Evolutionary conservation across 1,140 invertebrate species (phyloP), one percentile per base, ranked within the genome.

Genomic region (Pollicipes pollicipes): DNA sequence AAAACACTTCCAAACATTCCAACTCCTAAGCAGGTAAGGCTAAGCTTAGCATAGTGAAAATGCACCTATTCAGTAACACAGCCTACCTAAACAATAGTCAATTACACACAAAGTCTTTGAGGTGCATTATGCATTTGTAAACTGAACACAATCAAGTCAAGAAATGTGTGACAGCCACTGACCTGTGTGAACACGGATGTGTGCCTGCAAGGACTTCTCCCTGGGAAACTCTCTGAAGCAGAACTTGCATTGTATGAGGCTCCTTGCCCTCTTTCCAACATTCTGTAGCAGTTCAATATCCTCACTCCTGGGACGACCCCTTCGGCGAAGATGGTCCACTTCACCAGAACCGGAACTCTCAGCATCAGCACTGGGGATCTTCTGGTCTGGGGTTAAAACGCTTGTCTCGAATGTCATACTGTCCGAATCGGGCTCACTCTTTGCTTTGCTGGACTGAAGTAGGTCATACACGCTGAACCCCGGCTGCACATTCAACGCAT

Each of bases 151-250:
- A n/a, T n/a, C n/a, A n/a, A n/a, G n/a, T n/a, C n/a, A n/a, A n/a
- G n/a, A n/a, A n/a, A n/a, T n/a, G n/a, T n/a, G n/a, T n/a, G n/a
- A n/a, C n/a, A n/a, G n/a, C 17, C 21, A 70, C 75, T 76, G 80
- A 88, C 88, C 89, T 77, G 89, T 91, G 75, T 91, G 90, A 1
- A 88, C 90, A 74, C 89, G 81, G 32, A 89, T 78, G 78, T 91
- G 90, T n/a, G 89, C 89, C 78, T 90, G 88, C 0, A 90, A 80
- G 26, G 87, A 89, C 79, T 91, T 91, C 77, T 90, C 88, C 73
- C 89, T 79, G 13, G 89, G 89, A 78, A 91, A 91, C 17, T 90
- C 88, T 69, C 90, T 80, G 70, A 84, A 84, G 78, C 90, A 91
- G 75, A 83, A 87, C 63, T 83, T 81, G 78, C 90, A 91, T 76